These are phyloP conservation scores for Actenoides lindsayi DNA, from an alignment of 2,113 vertebrate genomes.

Conservation along the genomic window DNA sequence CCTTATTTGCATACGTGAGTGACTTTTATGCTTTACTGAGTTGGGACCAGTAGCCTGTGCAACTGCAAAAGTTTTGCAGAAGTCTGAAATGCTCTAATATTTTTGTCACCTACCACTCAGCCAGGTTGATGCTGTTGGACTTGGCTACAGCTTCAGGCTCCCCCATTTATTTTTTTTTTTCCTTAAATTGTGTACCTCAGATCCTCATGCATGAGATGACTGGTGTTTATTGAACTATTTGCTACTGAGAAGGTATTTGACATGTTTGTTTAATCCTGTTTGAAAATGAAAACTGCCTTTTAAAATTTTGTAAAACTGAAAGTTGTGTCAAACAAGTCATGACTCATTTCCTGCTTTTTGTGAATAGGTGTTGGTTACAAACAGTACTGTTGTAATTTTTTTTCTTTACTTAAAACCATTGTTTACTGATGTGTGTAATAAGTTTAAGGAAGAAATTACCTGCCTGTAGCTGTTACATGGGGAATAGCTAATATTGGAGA, in stretches of 20 bases:
- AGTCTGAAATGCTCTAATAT: conserved; percentile 24
- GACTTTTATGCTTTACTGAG: conserved; percentile 35
- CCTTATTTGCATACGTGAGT: not conserved
- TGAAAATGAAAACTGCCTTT: conserved; percentile 69
- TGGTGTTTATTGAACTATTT: conserved; percentile 68
- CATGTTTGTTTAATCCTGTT: conserved; percentile 68
- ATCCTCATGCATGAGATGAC: conserved; percentile 61
- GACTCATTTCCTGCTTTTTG: conserved; percentile 63
- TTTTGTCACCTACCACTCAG: conserved; percentile 28
- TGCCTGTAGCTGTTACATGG: conserved; percentile 64
- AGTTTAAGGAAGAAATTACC: conserved; percentile 65
- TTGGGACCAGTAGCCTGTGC: conserved; percentile 39
- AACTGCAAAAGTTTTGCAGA: conserved; percentile 11
- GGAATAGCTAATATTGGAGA: conserved; percentile 71
- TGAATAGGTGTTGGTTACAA: conserved; percentile 66
- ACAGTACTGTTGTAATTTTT: conserved; percentile 58
- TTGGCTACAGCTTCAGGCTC: conserved; percentile 29
- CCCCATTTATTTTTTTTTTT: not conserved
- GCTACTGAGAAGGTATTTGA: conserved; percentile 62
- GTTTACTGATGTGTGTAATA: conserved; percentile 61
- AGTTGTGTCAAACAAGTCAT: conserved; percentile 59
- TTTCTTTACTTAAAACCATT: conserved; percentile 56
- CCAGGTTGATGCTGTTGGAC: conserved; percentile 1
- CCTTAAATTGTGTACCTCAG: conserved; percentile 53
- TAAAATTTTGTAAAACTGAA: conserved; percentile 68